These are phyloP conservation scores for Lonchura striata DNA, from an alignment of 2,113 vertebrate genomes.

Conservation along the genomic window DNA sequence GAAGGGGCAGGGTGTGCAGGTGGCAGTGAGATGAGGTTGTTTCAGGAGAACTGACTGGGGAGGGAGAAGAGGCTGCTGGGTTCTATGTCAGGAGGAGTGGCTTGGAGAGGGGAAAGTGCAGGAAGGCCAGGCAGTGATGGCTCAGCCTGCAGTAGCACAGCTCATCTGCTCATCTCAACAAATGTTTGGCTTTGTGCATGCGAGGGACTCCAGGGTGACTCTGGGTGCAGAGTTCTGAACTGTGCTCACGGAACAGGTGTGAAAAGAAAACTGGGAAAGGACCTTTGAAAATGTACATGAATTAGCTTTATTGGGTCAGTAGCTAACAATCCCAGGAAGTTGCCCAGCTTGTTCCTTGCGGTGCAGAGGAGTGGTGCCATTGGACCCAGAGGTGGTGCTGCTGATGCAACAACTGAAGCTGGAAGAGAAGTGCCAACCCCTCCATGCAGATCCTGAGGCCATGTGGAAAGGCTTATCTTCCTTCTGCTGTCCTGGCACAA, in stretches of 20 bases:
- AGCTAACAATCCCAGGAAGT: not conserved
- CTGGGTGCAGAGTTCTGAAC: too few relatives aligned
- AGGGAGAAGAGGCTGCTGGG: not conserved
- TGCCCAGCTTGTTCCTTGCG: not conserved
- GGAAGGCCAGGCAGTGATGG: not conserved
- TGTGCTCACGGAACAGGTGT: rapidly evolving
- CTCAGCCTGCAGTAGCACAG: not conserved
- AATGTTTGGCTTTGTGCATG: rapidly evolving
- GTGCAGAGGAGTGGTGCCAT: not conserved
- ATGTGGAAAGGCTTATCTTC: not conserved
- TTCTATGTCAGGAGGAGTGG: not conserved
- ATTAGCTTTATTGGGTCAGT: not conserved
- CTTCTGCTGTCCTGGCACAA: not conserved
- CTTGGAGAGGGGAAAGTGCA: not conserved
- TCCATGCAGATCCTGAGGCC: not conserved
- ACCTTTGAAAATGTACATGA: not conserved
- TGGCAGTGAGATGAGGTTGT: not conserved
- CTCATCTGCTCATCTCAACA: not conserved
- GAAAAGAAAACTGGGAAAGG: not conserved
- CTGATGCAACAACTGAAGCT: not conserved
- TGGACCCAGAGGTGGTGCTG: not conserved
- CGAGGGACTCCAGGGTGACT: not conserved
- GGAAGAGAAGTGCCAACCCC: not conserved
- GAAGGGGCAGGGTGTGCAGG: not conserved
- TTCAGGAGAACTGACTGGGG: not conserved